Evolutionary conservation across 2,797 vertebrate species (phyloP).

Genomic region (Amphiprion clarkii): DNA sequence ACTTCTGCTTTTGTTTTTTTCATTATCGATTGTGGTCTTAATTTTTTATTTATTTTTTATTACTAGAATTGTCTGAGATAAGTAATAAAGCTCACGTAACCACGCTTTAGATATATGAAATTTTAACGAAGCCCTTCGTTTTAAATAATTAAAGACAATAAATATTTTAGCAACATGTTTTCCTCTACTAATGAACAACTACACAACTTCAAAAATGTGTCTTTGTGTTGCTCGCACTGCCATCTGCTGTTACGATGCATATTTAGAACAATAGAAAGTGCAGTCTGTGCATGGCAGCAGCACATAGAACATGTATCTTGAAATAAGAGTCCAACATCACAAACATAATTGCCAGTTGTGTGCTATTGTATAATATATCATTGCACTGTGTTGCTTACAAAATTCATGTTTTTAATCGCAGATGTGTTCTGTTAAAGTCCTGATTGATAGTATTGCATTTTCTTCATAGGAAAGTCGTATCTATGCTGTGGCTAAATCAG

Average conservation of each 20-base stretch:
- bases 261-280: not conserved
- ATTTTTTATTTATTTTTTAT: too few relatives aligned
- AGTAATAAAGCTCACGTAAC: too few relatives aligned
- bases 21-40: not conserved
- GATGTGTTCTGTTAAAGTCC: not conserved
- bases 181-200: not conserved
- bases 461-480: slow-evolving; percentile 94
- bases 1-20: too few relatives aligned
- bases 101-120: not conserved
- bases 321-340: not conserved
- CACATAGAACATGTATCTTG: not conserved
- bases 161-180: not conserved
- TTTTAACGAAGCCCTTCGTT: too few relatives aligned
- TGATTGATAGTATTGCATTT: slow-evolving; percentile 10
- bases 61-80: too few relatives aligned
- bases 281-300: not conserved
- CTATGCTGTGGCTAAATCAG: slow-evolving; percentile 97
- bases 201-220: too few relatives aligned
- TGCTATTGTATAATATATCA: too few relatives aligned
- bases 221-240: not conserved
- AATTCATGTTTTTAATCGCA: not conserved
- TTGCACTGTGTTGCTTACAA: not conserved
- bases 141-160: not conserved
- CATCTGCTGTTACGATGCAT: not conserved
- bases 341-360: slow-evolving; percentile 4